These are phyloP conservation scores for Agapetus fuscipes DNA, from an alignment of 2,888 invertebrate species.

Conservation along the genomic window DNA sequence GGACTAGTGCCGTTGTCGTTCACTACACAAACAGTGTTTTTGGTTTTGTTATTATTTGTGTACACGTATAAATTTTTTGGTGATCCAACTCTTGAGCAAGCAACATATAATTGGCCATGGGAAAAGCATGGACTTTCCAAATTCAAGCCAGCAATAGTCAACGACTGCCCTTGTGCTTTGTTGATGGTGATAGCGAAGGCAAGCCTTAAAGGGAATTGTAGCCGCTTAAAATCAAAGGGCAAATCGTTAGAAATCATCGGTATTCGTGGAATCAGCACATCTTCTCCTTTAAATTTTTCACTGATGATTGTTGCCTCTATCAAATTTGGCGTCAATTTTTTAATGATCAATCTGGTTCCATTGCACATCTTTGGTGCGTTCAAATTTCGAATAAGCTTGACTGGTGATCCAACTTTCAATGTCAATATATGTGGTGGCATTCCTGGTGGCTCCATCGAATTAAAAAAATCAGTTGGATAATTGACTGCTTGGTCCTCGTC, in stretches of 20 bases:
- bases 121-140: slow-evolving; percentile 24
- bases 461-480: slow-evolving; percentile 23
- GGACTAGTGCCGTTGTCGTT: too few relatives aligned
- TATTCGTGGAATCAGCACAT: slow-evolving; percentile 26
- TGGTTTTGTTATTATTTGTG: slow-evolving; percentile 3
- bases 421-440: slow-evolving; percentile 23
- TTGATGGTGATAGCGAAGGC: slow-evolving; percentile 27
- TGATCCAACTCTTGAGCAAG: slow-evolving; percentile 23
- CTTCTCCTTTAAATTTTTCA: slow-evolving; percentile 18
- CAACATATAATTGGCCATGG: slow-evolving; percentile 28
- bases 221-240: slow-evolving; percentile 23
- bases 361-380: slow-evolving; percentile 23
- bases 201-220: slow-evolving; percentile 25
- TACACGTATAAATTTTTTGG: neutral
- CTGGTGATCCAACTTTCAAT: slow-evolving; percentile 25
- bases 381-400: slow-evolving; percentile 25
- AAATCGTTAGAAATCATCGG: slow-evolving; percentile 26
- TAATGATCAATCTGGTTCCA: slow-evolving; percentile 18
- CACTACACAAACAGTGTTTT: slow-evolving; percentile 4
- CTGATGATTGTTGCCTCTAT: slow-evolving; percentile 25
- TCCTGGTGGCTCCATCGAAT: slow-evolving; percentile 23
- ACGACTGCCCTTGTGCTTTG: slow-evolving; percentile 27
- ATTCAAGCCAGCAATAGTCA: slow-evolving; percentile 24
- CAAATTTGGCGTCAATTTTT: slow-evolving; percentile 24
- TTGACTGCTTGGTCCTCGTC: slow-evolving; percentile 20